Evolutionary conservation across 2,888 invertebrate species (phyloP), one percentile per base, ranked within the genome.

Genomic region (Carabus problematicus): DNA sequence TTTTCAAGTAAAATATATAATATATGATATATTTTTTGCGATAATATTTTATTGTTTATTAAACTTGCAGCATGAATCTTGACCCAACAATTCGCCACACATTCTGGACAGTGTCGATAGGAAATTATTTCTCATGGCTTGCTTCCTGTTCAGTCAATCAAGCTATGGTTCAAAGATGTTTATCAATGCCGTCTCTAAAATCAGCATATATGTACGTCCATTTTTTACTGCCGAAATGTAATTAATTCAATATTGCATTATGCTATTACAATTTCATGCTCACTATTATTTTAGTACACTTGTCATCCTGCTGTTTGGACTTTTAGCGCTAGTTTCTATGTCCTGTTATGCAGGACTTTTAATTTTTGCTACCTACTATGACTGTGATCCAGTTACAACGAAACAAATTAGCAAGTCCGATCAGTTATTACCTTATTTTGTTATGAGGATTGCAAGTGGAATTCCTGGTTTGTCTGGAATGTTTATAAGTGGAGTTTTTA

Each of bases 311-410:
- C 91, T 93, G 0, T 80, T 87, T 1, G 95, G 95, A 0, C 90
- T 95, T 62, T 84, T 90, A 66, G 81, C 85, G 8, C 88, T 96
- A 29, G 87, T 95, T 0, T 86, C 89, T 0, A 84, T 95, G 76
- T 92, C 94, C 77, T 92, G 92, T 75, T 92, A 92, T 77, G 92
- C 93, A 62, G 96, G 96, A 0, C 84, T 96, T 6, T 87, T 96
- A 0, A 92, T 96, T 73, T 96, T 91, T 79, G 94, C 95, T 0
- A 90, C 90, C 1, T 96, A 94, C 77, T 85, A 90, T 59, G 86
- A 88, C 49, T 96, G 96, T 77, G 95, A 96, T 82, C 96, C 96
- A 0, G 83, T 95, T n/a, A 85, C 87, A 4, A 89, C 89, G 11
- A 88, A 89, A 58, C 87, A 88, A 69, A 90, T 91, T 60, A 82